Conservation (phyloP, 2,797 vertebrate genomes). For the Hypotaenidia okinawae region DNA sequence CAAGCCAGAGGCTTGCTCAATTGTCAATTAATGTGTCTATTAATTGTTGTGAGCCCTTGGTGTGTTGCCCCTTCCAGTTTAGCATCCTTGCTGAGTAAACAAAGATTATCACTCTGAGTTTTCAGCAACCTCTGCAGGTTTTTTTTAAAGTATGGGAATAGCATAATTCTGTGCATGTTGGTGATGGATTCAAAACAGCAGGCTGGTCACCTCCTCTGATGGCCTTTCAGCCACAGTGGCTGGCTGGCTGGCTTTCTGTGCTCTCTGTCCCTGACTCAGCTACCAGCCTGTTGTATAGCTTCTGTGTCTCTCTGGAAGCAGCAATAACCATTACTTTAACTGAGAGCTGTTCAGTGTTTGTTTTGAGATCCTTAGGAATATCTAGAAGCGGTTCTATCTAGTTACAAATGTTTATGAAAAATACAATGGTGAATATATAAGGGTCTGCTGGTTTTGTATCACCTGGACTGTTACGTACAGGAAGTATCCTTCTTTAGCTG, state of each 20-base stretch:
- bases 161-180: fast-evolving
- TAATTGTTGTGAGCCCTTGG: not conserved
- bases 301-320: not conserved
- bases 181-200: not conserved
- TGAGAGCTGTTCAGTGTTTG: not conserved
- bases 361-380: not conserved
- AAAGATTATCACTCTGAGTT: not conserved
- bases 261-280: fast-evolving
- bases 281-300: not conserved
- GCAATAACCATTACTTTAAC: not conserved
- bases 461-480: not conserved
- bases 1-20: not conserved
- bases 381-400: not conserved
- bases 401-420: not conserved
- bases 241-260: fast-evolving
- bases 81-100: conserved; percentile 7
- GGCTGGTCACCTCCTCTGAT: fast-evolving
- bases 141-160: not conserved
- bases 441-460: not conserved
- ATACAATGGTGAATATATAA: not conserved
- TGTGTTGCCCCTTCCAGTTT: not conserved
- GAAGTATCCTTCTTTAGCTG: not conserved
- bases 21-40: conserved; percentile 1
- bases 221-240: not conserved
- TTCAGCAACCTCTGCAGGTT: not conserved